A percentile compares a stretch with the other conserved stretches of the same genome.
Conservation (phyloP, 2,113 vertebrate species). For the Stomatorhinus ivindoensis region DNA sequence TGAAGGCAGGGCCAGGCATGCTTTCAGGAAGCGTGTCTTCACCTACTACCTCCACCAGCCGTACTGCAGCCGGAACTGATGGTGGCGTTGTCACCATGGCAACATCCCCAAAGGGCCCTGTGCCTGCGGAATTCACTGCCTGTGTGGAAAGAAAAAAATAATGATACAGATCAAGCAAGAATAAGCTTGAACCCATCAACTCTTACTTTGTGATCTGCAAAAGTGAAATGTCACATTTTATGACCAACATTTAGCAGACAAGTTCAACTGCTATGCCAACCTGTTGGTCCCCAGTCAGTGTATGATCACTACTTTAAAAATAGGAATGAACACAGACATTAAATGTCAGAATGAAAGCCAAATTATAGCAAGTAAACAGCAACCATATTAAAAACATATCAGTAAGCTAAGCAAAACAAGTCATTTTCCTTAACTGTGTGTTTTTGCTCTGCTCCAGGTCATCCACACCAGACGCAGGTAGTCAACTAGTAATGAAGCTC, state of each 20-base stretch:
- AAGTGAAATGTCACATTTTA: background rate
- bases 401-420: background rate
- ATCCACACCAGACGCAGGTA: background rate
- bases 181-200: background rate
- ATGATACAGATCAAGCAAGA: background rate
- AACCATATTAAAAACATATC: background rate
- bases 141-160: slow-evolving; percentile 31
- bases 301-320: background rate
- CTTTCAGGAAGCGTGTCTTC: slow-evolving; percentile 52
- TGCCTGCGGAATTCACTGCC: slow-evolving; percentile 62
- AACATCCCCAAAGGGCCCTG: slow-evolving; percentile 59
- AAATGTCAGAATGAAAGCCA: background rate
- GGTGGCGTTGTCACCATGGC: slow-evolving; percentile 54
- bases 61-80: slow-evolving; percentile 55
- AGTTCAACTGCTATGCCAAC: background rate
- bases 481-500: background rate
- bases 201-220: background rate
- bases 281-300: background rate
- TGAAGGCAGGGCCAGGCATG: slow-evolving; percentile 49
- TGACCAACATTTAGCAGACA: background rate
- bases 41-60: slow-evolving; percentile 51
- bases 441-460: background rate
- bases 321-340: background rate
- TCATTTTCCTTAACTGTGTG: background rate
- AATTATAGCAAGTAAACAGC: background rate